Evolutionary conservation across 92 coral and sea anemone genomes (phyloP).

Genomic region (Bergia sp.): DNA sequence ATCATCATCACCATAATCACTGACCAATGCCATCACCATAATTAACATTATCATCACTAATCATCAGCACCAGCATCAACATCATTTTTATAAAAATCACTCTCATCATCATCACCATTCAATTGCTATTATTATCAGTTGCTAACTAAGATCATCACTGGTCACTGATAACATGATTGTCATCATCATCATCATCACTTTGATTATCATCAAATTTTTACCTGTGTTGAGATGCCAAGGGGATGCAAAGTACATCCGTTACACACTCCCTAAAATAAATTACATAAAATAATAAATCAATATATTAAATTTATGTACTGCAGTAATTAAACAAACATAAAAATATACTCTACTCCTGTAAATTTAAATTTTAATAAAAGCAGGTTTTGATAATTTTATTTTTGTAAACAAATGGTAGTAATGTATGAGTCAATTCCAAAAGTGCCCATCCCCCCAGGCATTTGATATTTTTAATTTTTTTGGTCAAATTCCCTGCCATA

Average conservation of each 20-base stretch:
- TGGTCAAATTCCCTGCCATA: no score
- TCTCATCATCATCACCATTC: background rate
- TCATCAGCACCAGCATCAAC: background rate
- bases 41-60: background rate
- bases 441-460: no score
- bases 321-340: no score
- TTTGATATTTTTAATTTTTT: no score
- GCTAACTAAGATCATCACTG: no score
- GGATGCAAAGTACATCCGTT: constrained; percentile 82
- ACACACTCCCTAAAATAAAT: constrained; percentile 74
- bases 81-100: background rate
- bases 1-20: no score
- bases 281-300: background rate
- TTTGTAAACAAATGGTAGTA: no score
- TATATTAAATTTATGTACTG: no score
- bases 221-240: constrained; percentile 98
- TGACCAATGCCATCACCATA: background rate
- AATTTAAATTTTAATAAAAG: no score
- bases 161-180: background rate
- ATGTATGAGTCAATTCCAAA: no score
- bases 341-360: no score
- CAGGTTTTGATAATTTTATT: no score
- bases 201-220: constrained; percentile 20
- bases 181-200: background rate
- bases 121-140: background rate